These are phyloP conservation scores for Ennomos quercinarius DNA, from an alignment of 2,888 invertebrate genomes.

Conservation along the genomic window DNA sequence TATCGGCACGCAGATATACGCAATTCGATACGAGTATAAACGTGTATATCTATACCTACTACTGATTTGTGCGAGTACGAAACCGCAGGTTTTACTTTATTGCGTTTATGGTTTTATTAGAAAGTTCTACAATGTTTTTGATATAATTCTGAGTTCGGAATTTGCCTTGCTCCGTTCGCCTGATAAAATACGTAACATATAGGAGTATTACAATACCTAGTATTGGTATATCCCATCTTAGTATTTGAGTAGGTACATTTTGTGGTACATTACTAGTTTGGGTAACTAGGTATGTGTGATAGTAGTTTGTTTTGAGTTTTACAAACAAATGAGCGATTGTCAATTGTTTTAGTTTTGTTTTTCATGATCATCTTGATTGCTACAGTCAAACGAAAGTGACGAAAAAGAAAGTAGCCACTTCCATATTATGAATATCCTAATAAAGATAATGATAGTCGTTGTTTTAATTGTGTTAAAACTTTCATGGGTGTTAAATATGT, in stretches of 20 bases:
- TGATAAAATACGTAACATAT: too few species aligned
- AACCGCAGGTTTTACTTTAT: slow-evolving; percentile 20
- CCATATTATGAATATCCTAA: too few species aligned
- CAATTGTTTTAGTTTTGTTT: slow-evolving; percentile 5
- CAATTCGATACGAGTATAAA: slow-evolving; percentile 35
- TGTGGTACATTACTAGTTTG: too few species aligned
- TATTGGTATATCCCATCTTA: too few species aligned
- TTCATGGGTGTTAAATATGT: slow-evolving; percentile 17
- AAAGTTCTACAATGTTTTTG: not conserved
- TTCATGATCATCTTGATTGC: too few species aligned
- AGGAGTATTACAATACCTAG: too few species aligned
- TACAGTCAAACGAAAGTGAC: not conserved
- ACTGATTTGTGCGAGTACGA: slow-evolving; percentile 6
- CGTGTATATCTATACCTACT: slow-evolving; percentile 1
- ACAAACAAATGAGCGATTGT: not conserved
- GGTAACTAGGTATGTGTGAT: too few species aligned
- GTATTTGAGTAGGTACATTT: too few species aligned
- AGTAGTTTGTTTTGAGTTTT: too few species aligned
- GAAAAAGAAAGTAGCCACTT: too few species aligned
- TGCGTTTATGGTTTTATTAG: slow-evolving; percentile 10
- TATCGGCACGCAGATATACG: slow-evolving; percentile 34
- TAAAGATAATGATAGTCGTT: not conserved
- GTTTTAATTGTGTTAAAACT: not conserved
- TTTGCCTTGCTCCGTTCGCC: too few species aligned
- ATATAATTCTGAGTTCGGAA: too few species aligned